A percentile compares a stretch with the other conserved stretches of the same genome.
phyloP scores from a whole-genome alignment of 2,888 invertebrate genomes.

The Strigamia transsilvanica region DNA sequence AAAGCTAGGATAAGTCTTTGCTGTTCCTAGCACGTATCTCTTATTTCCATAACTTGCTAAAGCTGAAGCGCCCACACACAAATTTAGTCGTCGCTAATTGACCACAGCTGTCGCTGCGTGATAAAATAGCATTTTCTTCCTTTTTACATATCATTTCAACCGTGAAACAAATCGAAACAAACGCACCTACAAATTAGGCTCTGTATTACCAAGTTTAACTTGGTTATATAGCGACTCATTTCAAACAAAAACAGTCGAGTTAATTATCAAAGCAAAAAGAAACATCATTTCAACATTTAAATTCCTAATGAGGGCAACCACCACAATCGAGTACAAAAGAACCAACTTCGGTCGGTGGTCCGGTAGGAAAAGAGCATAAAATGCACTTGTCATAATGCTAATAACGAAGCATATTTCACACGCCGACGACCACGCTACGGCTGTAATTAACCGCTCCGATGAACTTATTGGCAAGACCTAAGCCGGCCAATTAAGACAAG shows the following conservation, averaged over 20 bases:
- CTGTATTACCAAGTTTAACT: not conserved
- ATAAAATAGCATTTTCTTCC: not conserved
- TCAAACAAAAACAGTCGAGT: not conserved
- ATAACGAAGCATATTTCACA: constrained; percentile 33
- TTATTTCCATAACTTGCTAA: not conserved
- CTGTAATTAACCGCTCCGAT: constrained; percentile 38
- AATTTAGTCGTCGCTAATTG: not conserved
- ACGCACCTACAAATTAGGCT: no score
- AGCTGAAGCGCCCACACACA: not conserved
- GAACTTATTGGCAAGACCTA: constrained; percentile 30
- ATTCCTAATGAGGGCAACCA: not conserved
- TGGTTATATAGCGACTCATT: not conserved
- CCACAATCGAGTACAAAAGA: constrained; percentile 5
- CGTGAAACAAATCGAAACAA: no score
- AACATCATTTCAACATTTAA: not conserved
- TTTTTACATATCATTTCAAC: no score
- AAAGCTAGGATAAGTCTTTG: no score
- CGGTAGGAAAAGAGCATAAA: not conserved
- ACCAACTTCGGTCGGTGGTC: not conserved
- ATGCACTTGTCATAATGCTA: constrained; percentile 16
- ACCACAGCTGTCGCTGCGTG: not conserved
- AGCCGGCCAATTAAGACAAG: constrained; percentile 28
- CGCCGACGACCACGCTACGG: constrained; percentile 31
- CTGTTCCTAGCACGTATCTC: no score
- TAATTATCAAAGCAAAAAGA: not conserved